Conservation (phyloP, 2,888 invertebrate genomes). For the Sinodicranocentrus sp. region DNA sequence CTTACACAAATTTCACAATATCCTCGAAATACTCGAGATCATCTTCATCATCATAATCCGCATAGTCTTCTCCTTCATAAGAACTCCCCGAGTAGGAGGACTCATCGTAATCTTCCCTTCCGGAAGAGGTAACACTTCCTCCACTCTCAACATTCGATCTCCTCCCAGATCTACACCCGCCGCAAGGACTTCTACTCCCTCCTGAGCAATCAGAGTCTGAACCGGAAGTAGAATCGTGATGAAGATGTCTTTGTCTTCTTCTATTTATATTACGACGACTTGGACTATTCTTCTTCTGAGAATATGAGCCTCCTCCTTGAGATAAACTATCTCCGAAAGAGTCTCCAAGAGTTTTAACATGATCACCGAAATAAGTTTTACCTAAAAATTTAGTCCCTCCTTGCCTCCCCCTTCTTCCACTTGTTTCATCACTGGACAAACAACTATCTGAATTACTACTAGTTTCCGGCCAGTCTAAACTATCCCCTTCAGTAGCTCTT, state of each 20-base stretch:
- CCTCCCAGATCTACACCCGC: neutral
- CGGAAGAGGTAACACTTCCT: slow-evolving; percentile 9
- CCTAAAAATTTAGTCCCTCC: slow-evolving; percentile 13
- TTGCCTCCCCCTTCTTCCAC: too few species aligned
- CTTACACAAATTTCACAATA: slow-evolving; percentile 52
- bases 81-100: slow-evolving; percentile 60
- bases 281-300: neutral
- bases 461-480: slow-evolving; percentile 52
- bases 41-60: slow-evolving; percentile 54
- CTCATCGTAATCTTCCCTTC: slow-evolving; percentile 46
- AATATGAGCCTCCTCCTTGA: too few species aligned
- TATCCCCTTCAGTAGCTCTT: neutral
- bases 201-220: slow-evolving; percentile 16
- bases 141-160: neutral
- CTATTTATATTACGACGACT: slow-evolving; percentile 9
- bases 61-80: slow-evolving; percentile 43
- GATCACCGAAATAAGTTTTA: slow-evolving; percentile 55
- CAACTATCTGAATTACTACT: slow-evolving; percentile 51
- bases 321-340: too few species aligned
- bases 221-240: slow-evolving; percentile 31
- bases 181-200: slow-evolving; percentile 23
- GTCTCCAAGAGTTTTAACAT: slow-evolving; percentile 18
- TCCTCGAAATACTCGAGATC: slow-evolving; percentile 54
- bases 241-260: neutral
- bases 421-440: slow-evolving; percentile 26